Conservation (phyloP, 2,888 invertebrate genomes). For the Bruchidius siliquastri region DNA sequence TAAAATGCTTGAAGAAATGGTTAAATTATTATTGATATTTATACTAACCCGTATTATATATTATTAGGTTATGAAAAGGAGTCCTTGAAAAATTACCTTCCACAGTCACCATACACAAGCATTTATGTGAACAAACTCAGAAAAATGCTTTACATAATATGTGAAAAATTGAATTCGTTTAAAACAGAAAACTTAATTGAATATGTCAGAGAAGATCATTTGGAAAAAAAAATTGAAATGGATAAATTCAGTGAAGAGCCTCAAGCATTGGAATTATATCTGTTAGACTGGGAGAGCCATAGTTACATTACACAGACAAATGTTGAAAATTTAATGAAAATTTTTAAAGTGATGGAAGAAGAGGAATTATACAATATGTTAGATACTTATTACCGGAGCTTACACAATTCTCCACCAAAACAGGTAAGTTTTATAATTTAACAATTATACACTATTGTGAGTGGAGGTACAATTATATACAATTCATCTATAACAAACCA, state of each 20-base stretch:
- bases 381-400: background rate
- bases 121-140: slow-evolving; percentile 45
- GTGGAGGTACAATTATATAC: too few relatives aligned
- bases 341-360: slow-evolving; percentile 33
- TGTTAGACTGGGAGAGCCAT: slow-evolving; percentile 36
- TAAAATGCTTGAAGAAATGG: too few relatives aligned
- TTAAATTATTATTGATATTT: too few relatives aligned
- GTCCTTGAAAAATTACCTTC: slow-evolving; percentile 28
- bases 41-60: too few relatives aligned
- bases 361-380: slow-evolving; percentile 21
- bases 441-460: background rate
- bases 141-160: slow-evolving; percentile 48
- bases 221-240: slow-evolving; percentile 18
- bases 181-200: slow-evolving; percentile 34
- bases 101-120: slow-evolving; percentile 36
- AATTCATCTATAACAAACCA: too few relatives aligned
- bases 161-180: slow-evolving; percentile 42
- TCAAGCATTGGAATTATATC: slow-evolving; percentile 36
- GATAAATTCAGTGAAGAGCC: slow-evolving; percentile 12
- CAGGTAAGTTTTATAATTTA: background rate
- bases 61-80: slow-evolving; percentile 16
- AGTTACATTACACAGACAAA: slow-evolving; percentile 29
- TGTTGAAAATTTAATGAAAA: slow-evolving; percentile 18
- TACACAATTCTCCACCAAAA: background rate
- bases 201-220: slow-evolving; percentile 10